These are phyloP conservation scores for Plecotus auritus DNA, from an alignment of 2,113 vertebrate genomes.

Conservation along the genomic window DNA sequence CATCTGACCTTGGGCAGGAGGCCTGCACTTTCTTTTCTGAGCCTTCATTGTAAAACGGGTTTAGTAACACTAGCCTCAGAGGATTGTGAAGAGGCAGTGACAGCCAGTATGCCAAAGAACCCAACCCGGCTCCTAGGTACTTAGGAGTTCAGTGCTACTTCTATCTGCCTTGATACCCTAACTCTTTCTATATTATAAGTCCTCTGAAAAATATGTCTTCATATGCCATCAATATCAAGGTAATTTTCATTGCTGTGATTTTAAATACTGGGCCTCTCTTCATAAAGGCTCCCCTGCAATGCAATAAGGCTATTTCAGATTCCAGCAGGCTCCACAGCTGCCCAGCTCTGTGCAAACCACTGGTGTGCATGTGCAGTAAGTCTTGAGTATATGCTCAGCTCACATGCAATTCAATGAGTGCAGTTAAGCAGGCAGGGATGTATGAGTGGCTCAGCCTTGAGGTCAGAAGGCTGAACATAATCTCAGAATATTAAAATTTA, in stretches of 20 bases:
- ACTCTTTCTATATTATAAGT: neutral
- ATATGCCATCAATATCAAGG: neutral
- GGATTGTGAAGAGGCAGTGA: neutral
- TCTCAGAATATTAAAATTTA: conserved; percentile 14
- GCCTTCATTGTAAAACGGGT: neutral
- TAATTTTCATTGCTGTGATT: neutral
- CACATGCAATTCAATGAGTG: neutral
- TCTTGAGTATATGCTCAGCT: neutral
- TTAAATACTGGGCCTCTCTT: neutral
- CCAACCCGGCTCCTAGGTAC: neutral
- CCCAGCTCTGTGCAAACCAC: neutral
- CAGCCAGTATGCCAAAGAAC: neutral
- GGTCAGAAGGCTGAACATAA: neutral
- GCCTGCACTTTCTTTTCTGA: neutral
- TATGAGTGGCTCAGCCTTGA: neutral
- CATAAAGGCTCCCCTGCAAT: neutral
- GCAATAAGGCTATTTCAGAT: neutral
- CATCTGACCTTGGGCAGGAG: neutral
- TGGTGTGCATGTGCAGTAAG: neutral
- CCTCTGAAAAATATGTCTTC: conserved; percentile 1
- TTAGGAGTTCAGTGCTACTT: neutral
- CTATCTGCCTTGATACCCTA: neutral
- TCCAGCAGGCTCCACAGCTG: neutral
- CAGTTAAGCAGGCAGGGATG: neutral
- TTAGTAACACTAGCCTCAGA: neutral